A percentile compares a stretch with the other conserved stretches of the same genome.
Evolutionary conservation across 2,113 vertebrate genomes (phyloP).

Genomic region (Reinhardtius hippoglossoides): DNA sequence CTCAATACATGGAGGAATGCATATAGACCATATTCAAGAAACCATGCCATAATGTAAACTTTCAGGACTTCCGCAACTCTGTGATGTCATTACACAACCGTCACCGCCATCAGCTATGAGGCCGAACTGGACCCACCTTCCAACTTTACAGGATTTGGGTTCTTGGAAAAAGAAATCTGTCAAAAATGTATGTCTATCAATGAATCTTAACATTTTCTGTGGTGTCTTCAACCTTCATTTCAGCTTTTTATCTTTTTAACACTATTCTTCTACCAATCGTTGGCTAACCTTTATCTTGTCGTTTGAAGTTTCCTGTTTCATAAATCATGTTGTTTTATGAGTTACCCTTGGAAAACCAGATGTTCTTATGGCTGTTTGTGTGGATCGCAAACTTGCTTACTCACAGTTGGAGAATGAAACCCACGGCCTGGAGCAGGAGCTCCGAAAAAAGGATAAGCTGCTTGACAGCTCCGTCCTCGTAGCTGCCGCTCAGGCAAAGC

Average conservation of each 20-base stretch:
- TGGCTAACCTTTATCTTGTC: not conserved
- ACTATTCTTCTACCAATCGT: not conserved
- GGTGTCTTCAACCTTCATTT: too few species aligned
- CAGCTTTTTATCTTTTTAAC: not conserved
- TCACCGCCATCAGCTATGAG: not conserved
- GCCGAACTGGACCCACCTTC: not conserved
- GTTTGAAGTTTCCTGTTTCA: not conserved
- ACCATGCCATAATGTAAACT: not conserved
- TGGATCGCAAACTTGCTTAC: not conserved
- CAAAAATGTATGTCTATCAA: too few species aligned
- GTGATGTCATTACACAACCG: not conserved
- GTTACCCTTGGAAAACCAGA: not conserved
- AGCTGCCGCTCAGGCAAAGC: not conserved
- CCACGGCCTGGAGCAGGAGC: not conserved
- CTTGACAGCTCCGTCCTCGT: not conserved
- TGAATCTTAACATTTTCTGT: too few species aligned
- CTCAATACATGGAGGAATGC: not conserved
- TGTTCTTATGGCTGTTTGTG: not conserved
- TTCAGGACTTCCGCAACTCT: not conserved
- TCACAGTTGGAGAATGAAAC: not conserved
- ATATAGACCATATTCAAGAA: not conserved
- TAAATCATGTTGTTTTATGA: not conserved
- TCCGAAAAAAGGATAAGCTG: not conserved
- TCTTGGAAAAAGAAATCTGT: not conserved
- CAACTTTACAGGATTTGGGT: not conserved